Conservation (phyloP, 2,888 invertebrate species). For the Pristionchus japonicus region DNA sequence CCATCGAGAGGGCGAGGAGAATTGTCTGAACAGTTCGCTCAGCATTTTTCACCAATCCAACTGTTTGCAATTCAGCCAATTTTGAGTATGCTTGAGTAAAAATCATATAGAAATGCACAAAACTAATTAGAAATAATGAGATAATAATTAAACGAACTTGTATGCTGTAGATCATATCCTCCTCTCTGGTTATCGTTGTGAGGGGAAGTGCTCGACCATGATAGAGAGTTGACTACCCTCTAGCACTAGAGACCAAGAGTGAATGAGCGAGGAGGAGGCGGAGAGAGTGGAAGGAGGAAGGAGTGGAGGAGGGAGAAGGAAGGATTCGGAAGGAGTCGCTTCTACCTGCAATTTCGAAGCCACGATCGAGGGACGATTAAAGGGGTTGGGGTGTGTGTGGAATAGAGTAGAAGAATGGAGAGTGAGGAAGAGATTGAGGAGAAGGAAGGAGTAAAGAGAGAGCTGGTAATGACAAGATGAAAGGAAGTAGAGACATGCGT, state of each 20-base stretch:
- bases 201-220: not conserved
- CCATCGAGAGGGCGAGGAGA: constrained; percentile 36
- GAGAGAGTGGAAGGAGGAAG: not conserved
- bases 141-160: not conserved
- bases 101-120: not conserved
- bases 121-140: not conserved
- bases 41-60: too few species aligned
- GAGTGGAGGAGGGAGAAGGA: not conserved
- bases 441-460: not conserved
- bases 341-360: constrained; percentile 25
- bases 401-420: constrained; percentile 9
- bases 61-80: too few species aligned
- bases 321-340: not conserved
- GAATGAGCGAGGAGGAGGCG: constrained; percentile 8
- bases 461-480: constrained; percentile 13
- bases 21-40: not conserved
- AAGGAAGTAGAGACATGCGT: constrained; percentile 29
- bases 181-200: not conserved
- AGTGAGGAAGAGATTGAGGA: constrained; percentile 37
- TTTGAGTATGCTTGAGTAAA: too few species aligned
- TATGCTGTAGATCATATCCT: constrained; percentile 42
- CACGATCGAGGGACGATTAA: constrained; percentile 24
- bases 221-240: constrained; percentile 23
- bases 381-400: not conserved
- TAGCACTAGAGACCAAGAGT: not conserved